phyloP scores from a whole-genome alignment of 2,888 invertebrate species.

The Thereva nobilitata region DNA sequence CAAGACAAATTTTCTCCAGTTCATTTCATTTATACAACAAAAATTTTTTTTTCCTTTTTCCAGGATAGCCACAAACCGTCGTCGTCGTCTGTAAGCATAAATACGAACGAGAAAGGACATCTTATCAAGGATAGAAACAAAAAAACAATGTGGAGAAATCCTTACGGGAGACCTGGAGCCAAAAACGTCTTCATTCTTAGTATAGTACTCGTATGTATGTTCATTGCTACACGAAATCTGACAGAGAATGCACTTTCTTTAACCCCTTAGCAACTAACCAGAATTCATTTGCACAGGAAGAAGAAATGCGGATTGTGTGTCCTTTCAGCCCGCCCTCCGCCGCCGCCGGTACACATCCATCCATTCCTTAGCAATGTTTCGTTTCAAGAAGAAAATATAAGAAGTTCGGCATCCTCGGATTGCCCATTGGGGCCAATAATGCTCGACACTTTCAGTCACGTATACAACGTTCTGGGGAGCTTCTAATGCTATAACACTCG shows the following conservation, averaged over 20 bases:
- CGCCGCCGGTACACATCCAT: too few species aligned
- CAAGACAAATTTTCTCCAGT: constrained; percentile 37
- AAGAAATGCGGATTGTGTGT: constrained; percentile 6
- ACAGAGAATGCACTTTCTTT: constrained; percentile 28
- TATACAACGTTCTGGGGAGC: neutral
- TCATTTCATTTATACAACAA: constrained; percentile 35
- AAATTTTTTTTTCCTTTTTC: constrained; percentile 23
- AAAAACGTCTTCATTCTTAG: too few species aligned
- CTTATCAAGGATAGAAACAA: constrained; percentile 20
- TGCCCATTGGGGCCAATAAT: constrained; percentile 17
- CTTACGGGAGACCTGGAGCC: too few species aligned
- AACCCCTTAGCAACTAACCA: constrained; percentile 25
- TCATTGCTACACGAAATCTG: neutral
- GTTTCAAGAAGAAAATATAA: neutral
- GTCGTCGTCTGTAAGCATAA: constrained; percentile 8
- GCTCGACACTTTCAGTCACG: constrained; percentile 22
- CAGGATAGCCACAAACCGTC: constrained; percentile 25
- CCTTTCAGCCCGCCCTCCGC: too few species aligned
- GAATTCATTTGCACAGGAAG: constrained; percentile 7
- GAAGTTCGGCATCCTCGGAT: constrained; percentile 8
- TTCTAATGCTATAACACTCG: constrained; percentile 10
- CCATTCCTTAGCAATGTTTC: neutral
- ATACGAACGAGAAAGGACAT: constrained; percentile 20
- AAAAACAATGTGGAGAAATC: constrained; percentile 1
- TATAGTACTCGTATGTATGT: too few species aligned